phyloP scores from a whole-genome alignment of 1,140 invertebrate species.

The Galleria mellonella region DNA sequence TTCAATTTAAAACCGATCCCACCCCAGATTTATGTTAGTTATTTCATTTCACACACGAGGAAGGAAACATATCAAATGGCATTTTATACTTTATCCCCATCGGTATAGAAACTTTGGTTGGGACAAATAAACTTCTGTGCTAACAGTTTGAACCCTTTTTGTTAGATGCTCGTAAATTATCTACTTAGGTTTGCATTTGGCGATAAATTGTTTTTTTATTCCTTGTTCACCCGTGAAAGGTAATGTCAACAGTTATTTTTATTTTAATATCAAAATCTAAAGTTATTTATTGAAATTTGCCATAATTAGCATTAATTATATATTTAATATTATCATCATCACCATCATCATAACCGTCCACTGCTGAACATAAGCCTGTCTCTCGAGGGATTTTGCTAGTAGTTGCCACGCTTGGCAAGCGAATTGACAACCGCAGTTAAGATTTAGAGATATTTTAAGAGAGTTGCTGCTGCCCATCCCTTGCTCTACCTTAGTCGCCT shows the following conservation, averaged over 20 bases:
- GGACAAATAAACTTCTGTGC: background rate
- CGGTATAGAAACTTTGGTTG: slow-evolving; percentile 28
- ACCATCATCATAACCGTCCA: too few species aligned
- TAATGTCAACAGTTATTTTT: slow-evolving; percentile 38
- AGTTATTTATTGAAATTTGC: too few species aligned
- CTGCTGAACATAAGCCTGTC: too few species aligned
- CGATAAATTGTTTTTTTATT: slow-evolving; percentile 59
- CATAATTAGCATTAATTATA: too few species aligned
- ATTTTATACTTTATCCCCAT: slow-evolving; percentile 42
- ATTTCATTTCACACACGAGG: slow-evolving; percentile 60
- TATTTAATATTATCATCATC: too few species aligned
- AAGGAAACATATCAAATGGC: slow-evolving; percentile 40
- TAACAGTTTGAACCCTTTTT: slow-evolving; percentile 32
- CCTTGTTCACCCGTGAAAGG: slow-evolving; percentile 31
- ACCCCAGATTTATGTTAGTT: slow-evolving; percentile 52
- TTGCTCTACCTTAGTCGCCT: too few species aligned
- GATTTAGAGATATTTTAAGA: too few species aligned
- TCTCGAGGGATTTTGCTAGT: too few species aligned
- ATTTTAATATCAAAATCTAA: slow-evolving; percentile 1
- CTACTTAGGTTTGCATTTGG: slow-evolving; percentile 57
- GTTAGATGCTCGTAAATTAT: slow-evolving; percentile 55
- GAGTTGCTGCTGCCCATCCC: too few species aligned
- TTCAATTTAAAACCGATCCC: slow-evolving; percentile 7
- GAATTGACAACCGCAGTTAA: too few species aligned
- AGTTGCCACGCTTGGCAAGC: too few species aligned